Percentiles rank a stretch among this genome's conserved stretches.
phyloP scores from a whole-genome alignment of 2,113 vertebrate species.

The Neodon shergylaensis region DNA sequence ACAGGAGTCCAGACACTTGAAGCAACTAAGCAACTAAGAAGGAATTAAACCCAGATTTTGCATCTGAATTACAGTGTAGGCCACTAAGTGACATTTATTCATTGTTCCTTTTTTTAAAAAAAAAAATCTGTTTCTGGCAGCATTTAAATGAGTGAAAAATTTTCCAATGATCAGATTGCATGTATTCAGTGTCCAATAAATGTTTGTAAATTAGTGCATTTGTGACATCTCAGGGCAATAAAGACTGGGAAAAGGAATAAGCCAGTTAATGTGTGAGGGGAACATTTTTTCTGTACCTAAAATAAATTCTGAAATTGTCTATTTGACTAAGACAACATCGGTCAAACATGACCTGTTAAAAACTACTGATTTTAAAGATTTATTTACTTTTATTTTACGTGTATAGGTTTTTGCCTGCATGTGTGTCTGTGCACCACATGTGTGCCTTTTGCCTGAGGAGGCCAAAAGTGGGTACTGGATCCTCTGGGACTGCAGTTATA shows the following conservation, averaged over 20 bases:
- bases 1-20: background rate
- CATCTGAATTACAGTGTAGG: background rate
- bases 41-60: background rate
- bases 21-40: background rate
- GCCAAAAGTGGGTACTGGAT: background rate
- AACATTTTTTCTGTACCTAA: background rate
- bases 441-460: background rate
- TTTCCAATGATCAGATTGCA: background rate
- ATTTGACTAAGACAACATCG: conserved; percentile 11
- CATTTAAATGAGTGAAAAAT: background rate
- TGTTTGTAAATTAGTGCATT: background rate
- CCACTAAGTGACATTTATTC: fast-evolving
- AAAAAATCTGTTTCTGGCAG: too few relatives aligned
- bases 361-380: background rate
- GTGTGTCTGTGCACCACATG: background rate
- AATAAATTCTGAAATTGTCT: background rate
- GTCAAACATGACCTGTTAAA: background rate
- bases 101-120: background rate
- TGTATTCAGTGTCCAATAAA: background rate
- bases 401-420: background rate
- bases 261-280: too few relatives aligned
- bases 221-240: background rate
- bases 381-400: background rate
- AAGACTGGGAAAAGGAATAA: background rate
- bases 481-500: background rate